Conservation (phyloP, 2,113 vertebrate genomes). For the Entomyzon cyanotis region DNA sequence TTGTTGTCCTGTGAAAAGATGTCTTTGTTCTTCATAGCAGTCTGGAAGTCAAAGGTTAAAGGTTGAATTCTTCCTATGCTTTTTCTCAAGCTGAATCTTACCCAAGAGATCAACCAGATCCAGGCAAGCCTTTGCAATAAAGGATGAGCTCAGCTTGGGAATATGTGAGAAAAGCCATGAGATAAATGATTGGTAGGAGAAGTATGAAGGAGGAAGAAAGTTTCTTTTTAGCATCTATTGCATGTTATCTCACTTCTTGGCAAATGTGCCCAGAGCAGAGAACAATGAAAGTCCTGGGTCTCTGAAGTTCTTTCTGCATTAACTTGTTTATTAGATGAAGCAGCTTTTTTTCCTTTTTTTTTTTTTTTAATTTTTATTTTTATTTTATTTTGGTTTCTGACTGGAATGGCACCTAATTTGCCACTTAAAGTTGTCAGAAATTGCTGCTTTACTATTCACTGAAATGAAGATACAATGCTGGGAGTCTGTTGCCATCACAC, state of each 20-base stretch:
- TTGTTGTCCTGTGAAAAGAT: background rate
- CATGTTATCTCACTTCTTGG: background rate
- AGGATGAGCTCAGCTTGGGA: background rate
- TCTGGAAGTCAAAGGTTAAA: constrained; percentile 17
- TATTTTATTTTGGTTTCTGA: too few species aligned
- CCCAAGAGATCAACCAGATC: background rate
- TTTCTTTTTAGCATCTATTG: background rate
- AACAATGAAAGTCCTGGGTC: background rate
- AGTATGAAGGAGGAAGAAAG: background rate
- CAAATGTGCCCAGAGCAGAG: too few species aligned
- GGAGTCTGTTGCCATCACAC: rapidly evolving
- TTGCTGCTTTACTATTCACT: background rate
- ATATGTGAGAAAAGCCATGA: background rate
- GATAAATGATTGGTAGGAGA: background rate
- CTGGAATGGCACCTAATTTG: background rate
- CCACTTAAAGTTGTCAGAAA: background rate
- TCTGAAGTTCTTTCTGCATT: background rate
- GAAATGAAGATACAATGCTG: background rate
- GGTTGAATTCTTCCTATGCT: constrained; percentile 1
- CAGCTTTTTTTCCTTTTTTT: background rate
- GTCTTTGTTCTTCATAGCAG: background rate
- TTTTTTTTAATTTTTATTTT: too few species aligned
- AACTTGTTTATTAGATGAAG: background rate
- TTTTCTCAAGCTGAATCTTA: constrained; percentile 4
- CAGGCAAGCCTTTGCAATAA: background rate